Evolutionary conservation across 2,113 vertebrate species (phyloP), one percentile per base, ranked within the genome.

Genomic region (Brienomyrus brachyistius): DNA sequence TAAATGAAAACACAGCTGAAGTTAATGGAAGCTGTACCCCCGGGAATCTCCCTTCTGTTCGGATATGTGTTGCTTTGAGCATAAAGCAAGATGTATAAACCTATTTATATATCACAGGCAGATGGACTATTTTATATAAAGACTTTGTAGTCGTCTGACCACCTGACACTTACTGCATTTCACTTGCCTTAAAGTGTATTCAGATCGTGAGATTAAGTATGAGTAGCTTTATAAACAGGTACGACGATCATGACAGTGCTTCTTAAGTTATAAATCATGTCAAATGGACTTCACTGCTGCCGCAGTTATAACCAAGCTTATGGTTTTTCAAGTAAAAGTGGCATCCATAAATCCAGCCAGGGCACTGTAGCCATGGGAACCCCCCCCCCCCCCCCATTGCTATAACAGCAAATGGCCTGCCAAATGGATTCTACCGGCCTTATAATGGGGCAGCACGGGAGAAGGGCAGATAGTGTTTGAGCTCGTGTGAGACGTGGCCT

Each of bases 351-450:
- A 43, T 40, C n/a, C 17, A 31, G 11, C 19, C 9, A 43, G 9
- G 31, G 8, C 13, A 2, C 19, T 56, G 85, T 87, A 54, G 40
- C 66, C 62, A 90, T 90, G 66, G 86, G 84, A 90, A 90, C 21
- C 19, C 62, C 35, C 7, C 21, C 19, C 62, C 35, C 7, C 23
- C 2, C 59, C 70, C 45, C 45, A 21, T 35, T 35, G 15, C 51
- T 56, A 80, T 87, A 80, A 21, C 45, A 52, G 56, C 45, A 74
- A 90, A 87, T 74, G 56, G 59, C 9, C 45, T 70, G 47, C 45
- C 82, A 51, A 74, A 86, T 90, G 43, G 89, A 90, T 66, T 86
- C 56, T 86, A 62, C 50, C 86, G 56, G 31, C 4, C 50, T 90
- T 86, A 19, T 21, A 62, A 47, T 87, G 47, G 52, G 62, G 51